Percentiles rank a stretch among this genome's conserved stretches.
Conservation (phyloP, 2,113 vertebrate species). For the Notiomystis cincta region DNA sequence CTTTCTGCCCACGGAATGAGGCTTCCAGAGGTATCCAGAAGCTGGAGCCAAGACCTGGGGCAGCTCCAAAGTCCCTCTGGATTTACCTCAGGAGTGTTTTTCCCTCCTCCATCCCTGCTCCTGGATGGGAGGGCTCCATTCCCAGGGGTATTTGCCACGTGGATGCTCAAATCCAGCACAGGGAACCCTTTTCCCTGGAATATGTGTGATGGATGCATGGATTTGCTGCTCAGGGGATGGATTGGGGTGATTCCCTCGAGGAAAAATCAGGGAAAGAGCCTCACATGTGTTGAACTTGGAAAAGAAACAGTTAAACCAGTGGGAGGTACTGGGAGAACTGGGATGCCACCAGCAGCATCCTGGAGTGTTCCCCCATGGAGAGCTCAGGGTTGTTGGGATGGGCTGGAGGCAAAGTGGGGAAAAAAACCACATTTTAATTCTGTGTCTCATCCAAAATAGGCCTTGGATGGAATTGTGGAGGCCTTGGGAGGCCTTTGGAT, state of each 20-base stretch:
- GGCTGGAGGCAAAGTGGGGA: not conserved
- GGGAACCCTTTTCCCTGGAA: not conserved
- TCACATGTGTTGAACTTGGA: fast-evolving
- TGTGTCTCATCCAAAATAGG: not conserved
- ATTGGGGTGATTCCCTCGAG: not conserved
- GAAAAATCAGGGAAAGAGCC: not conserved
- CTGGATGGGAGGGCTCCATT: fast-evolving
- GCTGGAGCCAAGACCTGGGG: fast-evolving
- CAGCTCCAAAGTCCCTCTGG: not conserved
- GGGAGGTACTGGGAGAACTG: not conserved
- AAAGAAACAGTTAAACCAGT: not conserved
- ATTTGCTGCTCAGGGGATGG: fast-evolving
- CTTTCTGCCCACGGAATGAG: not conserved
- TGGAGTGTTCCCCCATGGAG: fast-evolving
- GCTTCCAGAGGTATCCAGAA: not conserved
- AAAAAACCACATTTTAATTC: not conserved
- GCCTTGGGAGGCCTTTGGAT: not conserved
- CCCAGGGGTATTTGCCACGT: fast-evolving
- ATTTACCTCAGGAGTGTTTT: not conserved
- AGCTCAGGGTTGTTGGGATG: fast-evolving
- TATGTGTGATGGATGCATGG: fast-evolving
- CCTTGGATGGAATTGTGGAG: not conserved
- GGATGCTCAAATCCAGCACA: fast-evolving
- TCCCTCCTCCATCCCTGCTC: not conserved
- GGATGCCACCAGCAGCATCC: not conserved